Conservation (phyloP, 2,888 invertebrate genomes). For the Parnassius smintheus region DNA sequence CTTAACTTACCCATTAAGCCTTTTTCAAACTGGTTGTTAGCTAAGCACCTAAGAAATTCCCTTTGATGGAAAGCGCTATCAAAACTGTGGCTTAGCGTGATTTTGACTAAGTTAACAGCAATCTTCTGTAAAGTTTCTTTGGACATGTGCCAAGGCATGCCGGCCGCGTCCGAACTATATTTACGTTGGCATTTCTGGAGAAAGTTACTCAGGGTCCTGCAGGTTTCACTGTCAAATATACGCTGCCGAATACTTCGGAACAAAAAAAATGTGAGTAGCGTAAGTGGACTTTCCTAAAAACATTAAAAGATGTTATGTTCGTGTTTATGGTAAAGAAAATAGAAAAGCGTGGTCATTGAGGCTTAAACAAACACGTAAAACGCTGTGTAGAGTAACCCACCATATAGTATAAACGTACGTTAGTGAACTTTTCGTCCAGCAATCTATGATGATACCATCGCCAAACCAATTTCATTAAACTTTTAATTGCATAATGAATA, state of each 20-base stretch:
- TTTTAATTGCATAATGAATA: too few species aligned
- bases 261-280: slow-evolving; percentile 81
- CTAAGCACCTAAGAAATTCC: slow-evolving; percentile 82
- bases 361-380: too few species aligned
- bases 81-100: slow-evolving; percentile 82
- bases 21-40: slow-evolving; percentile 78
- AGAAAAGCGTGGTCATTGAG: too few species aligned
- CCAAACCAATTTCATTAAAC: too few species aligned
- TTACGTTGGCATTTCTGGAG: slow-evolving; percentile 61
- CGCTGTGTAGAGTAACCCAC: too few species aligned
- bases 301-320: background rate
- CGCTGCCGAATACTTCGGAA: slow-evolving; percentile 72
- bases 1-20: slow-evolving; percentile 70
- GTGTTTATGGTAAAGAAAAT: background rate
- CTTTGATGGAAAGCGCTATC: slow-evolving; percentile 83
- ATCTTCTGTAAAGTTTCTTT: slow-evolving; percentile 80
- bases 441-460: too few species aligned
- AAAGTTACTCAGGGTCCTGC: slow-evolving; percentile 57
- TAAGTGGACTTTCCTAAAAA: slow-evolving; percentile 84
- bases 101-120: slow-evolving; percentile 81
- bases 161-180: slow-evolving; percentile 58
- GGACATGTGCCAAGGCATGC: slow-evolving; percentile 58
- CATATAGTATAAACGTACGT: too few species aligned
- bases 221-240: slow-evolving; percentile 69
- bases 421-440: too few species aligned